Percentiles rank a stretch among this genome's conserved stretches.
Conservation (phyloP, 2,888 invertebrate genomes). For the Orgyia antiqua region DNA sequence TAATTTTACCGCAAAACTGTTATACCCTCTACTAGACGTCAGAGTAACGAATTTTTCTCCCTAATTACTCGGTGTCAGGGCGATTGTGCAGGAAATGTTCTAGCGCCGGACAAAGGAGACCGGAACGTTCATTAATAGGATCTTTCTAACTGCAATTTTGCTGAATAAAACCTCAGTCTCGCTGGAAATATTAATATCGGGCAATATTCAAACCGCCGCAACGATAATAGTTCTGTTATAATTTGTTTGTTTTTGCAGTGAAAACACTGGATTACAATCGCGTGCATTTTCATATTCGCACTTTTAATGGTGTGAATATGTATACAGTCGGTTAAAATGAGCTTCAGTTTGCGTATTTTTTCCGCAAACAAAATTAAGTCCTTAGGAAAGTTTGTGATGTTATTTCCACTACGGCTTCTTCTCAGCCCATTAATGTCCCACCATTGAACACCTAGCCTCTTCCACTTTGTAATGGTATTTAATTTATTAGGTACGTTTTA, state of each 20-base stretch:
- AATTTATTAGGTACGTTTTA: too few species aligned
- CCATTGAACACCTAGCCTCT: too few species aligned
- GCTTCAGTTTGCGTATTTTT: too few species aligned
- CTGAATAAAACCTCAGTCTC: slow-evolving; percentile 65
- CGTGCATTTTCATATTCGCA: slow-evolving; percentile 10
- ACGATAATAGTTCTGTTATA: slow-evolving; percentile 64
- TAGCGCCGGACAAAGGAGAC: slow-evolving; percentile 62
- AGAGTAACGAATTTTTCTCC: slow-evolving; percentile 72
- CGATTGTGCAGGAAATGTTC: slow-evolving; percentile 73
- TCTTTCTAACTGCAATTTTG: slow-evolving; percentile 75
- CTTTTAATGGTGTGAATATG: slow-evolving; percentile 15
- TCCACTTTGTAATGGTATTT: too few species aligned
- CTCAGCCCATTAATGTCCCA: too few species aligned
- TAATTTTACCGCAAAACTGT: slow-evolving; percentile 44
- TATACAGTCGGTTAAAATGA: too few species aligned
- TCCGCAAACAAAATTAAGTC: too few species aligned
- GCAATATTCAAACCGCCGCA: slow-evolving; percentile 52
- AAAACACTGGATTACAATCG: slow-evolving; percentile 20
- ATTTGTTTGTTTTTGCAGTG: slow-evolving; percentile 53
- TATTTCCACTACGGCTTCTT: too few species aligned
- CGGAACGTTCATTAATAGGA: slow-evolving; percentile 76
- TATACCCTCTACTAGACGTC: slow-evolving; percentile 54
- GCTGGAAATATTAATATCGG: slow-evolving; percentile 72
- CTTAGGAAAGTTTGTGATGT: too few species aligned
- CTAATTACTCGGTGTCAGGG: slow-evolving; percentile 75